Percentiles rank a stretch among this genome's conserved stretches.
Conservation (phyloP, 1,140 invertebrate species). For the Ladona fulva region DNA sequence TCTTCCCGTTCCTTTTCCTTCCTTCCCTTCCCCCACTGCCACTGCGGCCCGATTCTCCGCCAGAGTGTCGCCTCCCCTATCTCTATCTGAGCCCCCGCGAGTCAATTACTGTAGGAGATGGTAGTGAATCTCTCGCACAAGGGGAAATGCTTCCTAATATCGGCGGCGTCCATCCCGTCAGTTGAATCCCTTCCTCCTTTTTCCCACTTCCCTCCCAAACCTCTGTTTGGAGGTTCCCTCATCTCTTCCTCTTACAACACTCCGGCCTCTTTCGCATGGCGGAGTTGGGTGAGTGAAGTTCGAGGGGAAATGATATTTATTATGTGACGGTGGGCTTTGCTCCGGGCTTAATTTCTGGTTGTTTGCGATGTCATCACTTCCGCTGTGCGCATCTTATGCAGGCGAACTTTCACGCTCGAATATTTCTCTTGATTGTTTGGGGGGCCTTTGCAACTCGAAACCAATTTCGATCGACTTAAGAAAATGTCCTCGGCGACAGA, state of each 20-base stretch:
- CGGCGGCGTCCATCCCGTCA: background rate
- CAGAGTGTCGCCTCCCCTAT: background rate
- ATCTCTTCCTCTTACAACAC: background rate
- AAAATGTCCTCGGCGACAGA: too few species aligned
- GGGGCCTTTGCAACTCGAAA: too few species aligned
- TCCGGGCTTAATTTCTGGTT: too few species aligned
- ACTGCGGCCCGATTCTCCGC: background rate
- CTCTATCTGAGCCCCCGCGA: background rate
- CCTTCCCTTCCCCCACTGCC: background rate
- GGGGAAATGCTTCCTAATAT: constrained; percentile 2
- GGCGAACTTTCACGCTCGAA: too few species aligned
- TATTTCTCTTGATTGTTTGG: too few species aligned
- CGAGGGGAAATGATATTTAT: too few species aligned
- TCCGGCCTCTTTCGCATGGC: too few species aligned
- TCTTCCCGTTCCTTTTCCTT: background rate
- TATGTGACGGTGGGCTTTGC: too few species aligned
- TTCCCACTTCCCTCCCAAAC: background rate
- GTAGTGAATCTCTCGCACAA: background rate
- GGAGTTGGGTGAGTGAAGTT: too few species aligned
- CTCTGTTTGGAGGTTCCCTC: background rate
- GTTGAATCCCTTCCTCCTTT: background rate
- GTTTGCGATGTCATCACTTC: too few species aligned
- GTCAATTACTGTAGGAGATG: background rate
- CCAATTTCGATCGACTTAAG: too few species aligned
- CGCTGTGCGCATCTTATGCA: too few species aligned